phyloP scores from a whole-genome alignment of 2,797 vertebrate genomes.

The Psittacula echo region DNA sequence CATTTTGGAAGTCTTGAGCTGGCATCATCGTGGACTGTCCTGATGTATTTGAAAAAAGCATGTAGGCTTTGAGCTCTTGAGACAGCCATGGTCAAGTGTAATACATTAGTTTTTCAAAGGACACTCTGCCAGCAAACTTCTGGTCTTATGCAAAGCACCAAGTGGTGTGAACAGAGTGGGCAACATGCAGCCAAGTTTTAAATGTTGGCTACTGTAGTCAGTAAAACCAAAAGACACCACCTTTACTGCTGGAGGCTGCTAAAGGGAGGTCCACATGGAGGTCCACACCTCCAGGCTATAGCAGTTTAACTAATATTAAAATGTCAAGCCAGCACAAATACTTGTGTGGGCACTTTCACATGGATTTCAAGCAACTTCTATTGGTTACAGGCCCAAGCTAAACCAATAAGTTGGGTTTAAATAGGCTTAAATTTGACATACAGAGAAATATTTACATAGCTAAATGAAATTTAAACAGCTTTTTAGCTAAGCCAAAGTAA shows the following conservation, averaged over 20 bases:
- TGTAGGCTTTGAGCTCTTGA: not conserved
- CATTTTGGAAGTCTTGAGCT: not conserved
- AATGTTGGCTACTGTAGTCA: not conserved
- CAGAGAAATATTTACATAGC: not conserved
- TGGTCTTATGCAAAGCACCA: not conserved
- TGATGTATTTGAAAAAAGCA: not conserved
- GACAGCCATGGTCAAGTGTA: not conserved
- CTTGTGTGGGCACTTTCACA: not conserved
- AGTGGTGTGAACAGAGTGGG: not conserved
- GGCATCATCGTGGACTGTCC: not conserved
- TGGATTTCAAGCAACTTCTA: not conserved
- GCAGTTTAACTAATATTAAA: conserved; percentile 6
- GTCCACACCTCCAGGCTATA: not conserved
- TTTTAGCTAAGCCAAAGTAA: conserved; percentile 13
- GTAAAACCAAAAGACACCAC: not conserved
- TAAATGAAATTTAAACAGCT: conserved; percentile 3
- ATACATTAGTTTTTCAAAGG: not conserved
- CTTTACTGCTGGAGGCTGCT: not conserved
- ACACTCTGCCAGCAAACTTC: not conserved
- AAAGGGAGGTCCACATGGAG: not conserved
- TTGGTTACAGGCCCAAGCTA: not conserved
- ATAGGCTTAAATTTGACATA: not conserved
- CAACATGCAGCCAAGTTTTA: not conserved
- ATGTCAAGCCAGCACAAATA: not conserved
- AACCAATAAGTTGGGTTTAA: not conserved